Conservation (phyloP, 2,113 vertebrate genomes). For the Proterorhinus semilunaris region DNA sequence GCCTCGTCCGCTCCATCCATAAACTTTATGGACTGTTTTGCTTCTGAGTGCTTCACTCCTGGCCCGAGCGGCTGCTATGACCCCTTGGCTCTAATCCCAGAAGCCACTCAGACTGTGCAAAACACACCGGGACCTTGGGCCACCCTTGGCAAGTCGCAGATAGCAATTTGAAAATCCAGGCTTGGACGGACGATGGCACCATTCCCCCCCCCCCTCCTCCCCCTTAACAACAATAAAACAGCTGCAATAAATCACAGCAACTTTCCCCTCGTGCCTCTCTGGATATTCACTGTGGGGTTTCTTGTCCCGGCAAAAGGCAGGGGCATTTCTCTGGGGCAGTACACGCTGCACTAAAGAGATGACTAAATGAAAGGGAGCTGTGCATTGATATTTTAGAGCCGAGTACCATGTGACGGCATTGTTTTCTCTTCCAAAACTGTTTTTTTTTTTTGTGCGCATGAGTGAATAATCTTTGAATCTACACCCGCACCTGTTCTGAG, state of each 20-base stretch:
- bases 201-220: not conserved
- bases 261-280: slow-evolving; percentile 6
- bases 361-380: too few relatives aligned
- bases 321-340: too few relatives aligned
- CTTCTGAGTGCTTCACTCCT: slow-evolving; percentile 20
- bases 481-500: too few relatives aligned
- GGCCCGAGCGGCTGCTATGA: slow-evolving; percentile 10
- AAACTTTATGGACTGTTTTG: slow-evolving; percentile 6
- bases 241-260: slow-evolving; percentile 35
- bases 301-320: not conserved
- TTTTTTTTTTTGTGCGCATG: too few relatives aligned
- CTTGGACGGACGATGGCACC: slow-evolving; percentile 4
- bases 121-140: slow-evolving; percentile 30
- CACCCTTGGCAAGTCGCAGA: slow-evolving; percentile 39
- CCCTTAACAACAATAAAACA: not conserved
- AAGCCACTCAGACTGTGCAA: slow-evolving; percentile 30
- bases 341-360: too few relatives aligned
- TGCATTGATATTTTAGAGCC: too few relatives aligned
- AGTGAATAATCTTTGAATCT: too few relatives aligned
- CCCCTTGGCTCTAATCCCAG: slow-evolving; percentile 32
- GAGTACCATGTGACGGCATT: too few relatives aligned
- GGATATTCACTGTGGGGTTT: slow-evolving; percentile 10
- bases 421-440: too few relatives aligned
- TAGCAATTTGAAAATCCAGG: slow-evolving; percentile 19
- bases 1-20: not conserved